Conservation (phyloP, 2,797 vertebrate species). For the Siniperca undulata region DNA sequence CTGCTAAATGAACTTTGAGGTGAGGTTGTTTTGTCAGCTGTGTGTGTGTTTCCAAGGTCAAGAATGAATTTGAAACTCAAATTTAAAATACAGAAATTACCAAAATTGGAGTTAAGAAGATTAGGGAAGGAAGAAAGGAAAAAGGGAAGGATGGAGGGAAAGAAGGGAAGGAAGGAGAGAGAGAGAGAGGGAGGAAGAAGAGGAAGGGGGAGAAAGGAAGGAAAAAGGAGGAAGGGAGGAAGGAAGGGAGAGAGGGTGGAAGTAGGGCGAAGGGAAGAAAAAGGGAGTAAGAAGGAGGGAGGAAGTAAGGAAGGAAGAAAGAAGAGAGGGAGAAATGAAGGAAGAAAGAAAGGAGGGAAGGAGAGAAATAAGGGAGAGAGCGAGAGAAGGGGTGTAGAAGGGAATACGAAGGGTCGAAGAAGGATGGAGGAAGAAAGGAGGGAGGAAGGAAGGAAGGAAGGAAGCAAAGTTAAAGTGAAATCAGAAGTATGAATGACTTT, state of each 20-base stretch:
- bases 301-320: background rate
- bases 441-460: background rate
- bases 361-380: background rate
- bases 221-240: background rate
- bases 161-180: background rate
- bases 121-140: background rate
- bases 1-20: background rate
- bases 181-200: background rate
- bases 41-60: background rate
- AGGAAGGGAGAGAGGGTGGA: background rate
- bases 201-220: background rate
- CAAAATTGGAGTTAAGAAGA: background rate
- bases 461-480: constrained; percentile 9
- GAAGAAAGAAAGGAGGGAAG: background rate
- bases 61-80: background rate
- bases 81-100: background rate
- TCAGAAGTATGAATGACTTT: constrained; percentile 42
- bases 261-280: background rate
- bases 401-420: background rate
- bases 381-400: background rate
- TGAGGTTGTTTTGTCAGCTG: background rate
- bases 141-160: background rate
- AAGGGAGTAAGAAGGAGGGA: too few relatives aligned
- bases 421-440: background rate
- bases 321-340: background rate